Percentiles rank a stretch among this genome's conserved stretches.
phyloP scores from a whole-genome alignment of 2,888 invertebrate genomes.

The Melangyna quadrimaculata region DNA sequence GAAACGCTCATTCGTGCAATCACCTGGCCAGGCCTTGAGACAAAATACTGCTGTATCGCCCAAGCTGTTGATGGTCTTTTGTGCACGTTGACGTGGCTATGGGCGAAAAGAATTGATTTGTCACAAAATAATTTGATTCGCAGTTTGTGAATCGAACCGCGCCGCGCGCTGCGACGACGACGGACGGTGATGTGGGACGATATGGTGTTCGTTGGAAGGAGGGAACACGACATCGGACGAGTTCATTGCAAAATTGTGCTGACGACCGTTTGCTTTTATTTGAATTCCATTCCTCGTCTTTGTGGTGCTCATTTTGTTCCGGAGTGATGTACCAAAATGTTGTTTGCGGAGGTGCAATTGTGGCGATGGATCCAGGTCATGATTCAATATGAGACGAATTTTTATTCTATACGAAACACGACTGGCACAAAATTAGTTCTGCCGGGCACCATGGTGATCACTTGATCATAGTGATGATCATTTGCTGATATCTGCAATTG shows the following conservation, averaged over 20 bases:
- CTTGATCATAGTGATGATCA: constrained; percentile 62
- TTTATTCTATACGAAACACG: constrained; percentile 64
- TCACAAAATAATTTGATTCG: constrained; percentile 72
- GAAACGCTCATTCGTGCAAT: constrained; percentile 68
- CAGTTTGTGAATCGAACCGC: constrained; percentile 48
- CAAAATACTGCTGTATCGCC: neutral
- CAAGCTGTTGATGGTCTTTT: constrained; percentile 17
- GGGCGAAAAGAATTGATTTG: constrained; percentile 72
- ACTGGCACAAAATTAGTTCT: constrained; percentile 62
- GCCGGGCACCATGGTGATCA: constrained; percentile 51
- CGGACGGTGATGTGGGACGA: neutral
- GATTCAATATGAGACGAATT: constrained; percentile 66
- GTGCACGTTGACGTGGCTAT: constrained; percentile 59
- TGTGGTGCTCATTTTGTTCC: constrained; percentile 49
- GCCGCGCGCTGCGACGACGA: neutral
- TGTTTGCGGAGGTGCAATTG: constrained; percentile 25
- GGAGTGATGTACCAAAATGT: constrained; percentile 52
- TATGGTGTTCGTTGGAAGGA: neutral
- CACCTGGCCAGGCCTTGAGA: constrained; percentile 44
- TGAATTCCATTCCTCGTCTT: constrained; percentile 41
- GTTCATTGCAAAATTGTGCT: constrained; percentile 62
- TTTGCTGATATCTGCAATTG: constrained; percentile 66
- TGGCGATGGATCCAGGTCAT: constrained; percentile 53
- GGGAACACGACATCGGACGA: constrained; percentile 22
- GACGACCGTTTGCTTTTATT: constrained; percentile 62